Conservation (phyloP, 2,888 invertebrate species). For the Philaethria dido region DNA sequence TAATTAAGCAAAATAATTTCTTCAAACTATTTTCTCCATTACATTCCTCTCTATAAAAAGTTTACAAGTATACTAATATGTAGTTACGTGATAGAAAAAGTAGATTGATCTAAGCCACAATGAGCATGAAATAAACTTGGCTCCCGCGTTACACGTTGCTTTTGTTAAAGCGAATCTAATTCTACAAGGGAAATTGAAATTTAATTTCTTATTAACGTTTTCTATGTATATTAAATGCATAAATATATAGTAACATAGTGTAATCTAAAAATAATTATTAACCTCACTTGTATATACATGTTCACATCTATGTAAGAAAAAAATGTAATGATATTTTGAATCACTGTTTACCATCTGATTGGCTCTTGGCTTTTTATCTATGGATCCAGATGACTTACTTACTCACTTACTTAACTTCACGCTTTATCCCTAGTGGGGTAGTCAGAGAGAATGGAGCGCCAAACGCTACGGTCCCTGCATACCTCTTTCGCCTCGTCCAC, state of each 20-base stretch:
- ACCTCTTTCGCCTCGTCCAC: too few relatives aligned
- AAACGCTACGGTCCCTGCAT: too few relatives aligned
- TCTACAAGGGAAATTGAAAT: conserved; percentile 18
- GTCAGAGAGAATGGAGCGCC: too few relatives aligned
- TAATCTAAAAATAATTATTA: background rate
- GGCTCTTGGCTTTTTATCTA: too few relatives aligned
- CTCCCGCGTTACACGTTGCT: conserved; percentile 73
- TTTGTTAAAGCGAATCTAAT: conserved; percentile 36
- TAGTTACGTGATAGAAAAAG: conserved; percentile 24
- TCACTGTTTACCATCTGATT: too few relatives aligned
- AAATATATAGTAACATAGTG: background rate
- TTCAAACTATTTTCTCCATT: background rate
- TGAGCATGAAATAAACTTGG: conserved; percentile 75
- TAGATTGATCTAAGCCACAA: conserved; percentile 55
- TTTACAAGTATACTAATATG: conserved; percentile 17
- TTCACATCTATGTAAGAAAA: too few relatives aligned
- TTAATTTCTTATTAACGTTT: conserved; percentile 13
- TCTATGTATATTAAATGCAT: background rate
- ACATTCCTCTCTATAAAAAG: conserved; percentile 1
- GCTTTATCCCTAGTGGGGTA: too few relatives aligned
- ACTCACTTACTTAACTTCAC: too few relatives aligned
- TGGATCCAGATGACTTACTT: too few relatives aligned
- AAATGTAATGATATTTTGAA: too few relatives aligned
- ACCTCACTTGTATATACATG: too few relatives aligned
- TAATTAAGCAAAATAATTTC: too few relatives aligned